Percentiles rank a stretch among this genome's conserved stretches.
Conservation (phyloP, 2,888 invertebrate species). For the Drosophila pegasa region DNA sequence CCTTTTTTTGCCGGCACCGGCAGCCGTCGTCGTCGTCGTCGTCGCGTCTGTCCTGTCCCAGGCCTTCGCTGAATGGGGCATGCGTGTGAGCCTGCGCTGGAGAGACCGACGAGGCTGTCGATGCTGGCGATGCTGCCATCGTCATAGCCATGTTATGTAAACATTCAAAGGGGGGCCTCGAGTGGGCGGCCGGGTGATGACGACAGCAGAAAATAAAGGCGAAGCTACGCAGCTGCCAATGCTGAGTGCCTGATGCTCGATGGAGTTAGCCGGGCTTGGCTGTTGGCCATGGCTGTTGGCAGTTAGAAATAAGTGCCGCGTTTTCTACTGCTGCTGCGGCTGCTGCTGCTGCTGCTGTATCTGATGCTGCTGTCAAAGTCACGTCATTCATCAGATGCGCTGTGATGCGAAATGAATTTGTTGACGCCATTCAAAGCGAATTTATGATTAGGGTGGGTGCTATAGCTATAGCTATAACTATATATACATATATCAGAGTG, state of each 20-base stretch:
- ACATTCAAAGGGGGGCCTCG: slow-evolving; percentile 35
- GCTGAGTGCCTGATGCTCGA: slow-evolving; percentile 63
- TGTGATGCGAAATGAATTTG: slow-evolving; percentile 70
- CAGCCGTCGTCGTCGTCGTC: slow-evolving; percentile 8
- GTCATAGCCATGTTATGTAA: slow-evolving; percentile 68
- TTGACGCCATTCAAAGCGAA: slow-evolving; percentile 65
- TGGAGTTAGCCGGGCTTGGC: slow-evolving; percentile 15
- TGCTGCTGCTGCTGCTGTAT: slow-evolving; percentile 7
- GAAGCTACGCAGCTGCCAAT: slow-evolving; percentile 38
- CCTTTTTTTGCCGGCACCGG: slow-evolving; percentile 60
- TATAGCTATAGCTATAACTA: not conserved
- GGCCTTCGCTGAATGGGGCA: slow-evolving; percentile 45
- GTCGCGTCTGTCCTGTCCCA: slow-evolving; percentile 18
- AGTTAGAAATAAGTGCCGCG: slow-evolving; percentile 1
- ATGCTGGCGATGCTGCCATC: slow-evolving; percentile 13
- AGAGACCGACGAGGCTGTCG: not conserved
- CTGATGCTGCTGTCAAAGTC: slow-evolving; percentile 52
- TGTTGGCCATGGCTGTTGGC: slow-evolving; percentile 26
- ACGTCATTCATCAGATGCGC: slow-evolving; percentile 74
- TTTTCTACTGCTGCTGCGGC: slow-evolving; percentile 16
- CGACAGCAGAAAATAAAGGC: slow-evolving; percentile 39
- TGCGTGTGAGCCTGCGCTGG: slow-evolving; percentile 53
- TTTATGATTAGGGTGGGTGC: slow-evolving; percentile 38
- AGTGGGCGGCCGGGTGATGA: slow-evolving; percentile 26
- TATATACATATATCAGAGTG: not conserved